These are phyloP conservation scores for Penaeus chinensis DNA, from an alignment of 1,140 invertebrate genomes.

Conservation along the genomic window DNA sequence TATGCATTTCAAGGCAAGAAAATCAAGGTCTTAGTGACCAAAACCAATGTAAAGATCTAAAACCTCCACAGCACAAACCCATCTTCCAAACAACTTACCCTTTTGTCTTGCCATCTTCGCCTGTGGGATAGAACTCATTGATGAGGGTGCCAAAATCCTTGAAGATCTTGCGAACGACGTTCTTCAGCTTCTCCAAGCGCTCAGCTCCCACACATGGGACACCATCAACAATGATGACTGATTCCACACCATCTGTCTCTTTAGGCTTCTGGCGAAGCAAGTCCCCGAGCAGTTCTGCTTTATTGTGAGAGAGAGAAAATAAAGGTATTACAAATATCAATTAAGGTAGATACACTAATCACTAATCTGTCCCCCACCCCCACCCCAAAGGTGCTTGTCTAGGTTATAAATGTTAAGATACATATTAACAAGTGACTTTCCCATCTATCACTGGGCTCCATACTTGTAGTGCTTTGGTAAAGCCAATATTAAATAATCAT, in stretches of 20 bases:
- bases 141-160: constrained; percentile 91
- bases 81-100: constrained; percentile 73
- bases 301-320: constrained; percentile 66
- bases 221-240: constrained; percentile 95
- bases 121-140: constrained; percentile 89
- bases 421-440: too few species aligned
- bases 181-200: constrained; percentile 91
- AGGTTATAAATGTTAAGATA: too few species aligned
- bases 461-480: too few species aligned
- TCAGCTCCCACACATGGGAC: constrained; percentile 94
- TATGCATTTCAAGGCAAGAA: too few species aligned
- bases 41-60: constrained; percentile 30
- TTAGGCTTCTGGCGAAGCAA: constrained; percentile 87
- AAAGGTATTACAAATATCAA: not conserved
- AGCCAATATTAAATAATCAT: too few species aligned
- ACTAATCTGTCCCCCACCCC: too few species aligned
- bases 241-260: constrained; percentile 95
- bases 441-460: too few species aligned
- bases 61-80: constrained; percentile 43
- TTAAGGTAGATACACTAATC: too few species aligned
- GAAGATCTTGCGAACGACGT: constrained; percentile 92
- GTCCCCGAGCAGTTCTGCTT: constrained; percentile 87
- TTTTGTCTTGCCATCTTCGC: constrained; percentile 87
- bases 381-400: too few species aligned
- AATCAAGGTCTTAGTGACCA: too few species aligned